Percentiles rank a stretch among this genome's conserved stretches.
Evolutionary conservation across 1,140 invertebrate species (phyloP).

Genomic region (Diabrotica virgifera): DNA sequence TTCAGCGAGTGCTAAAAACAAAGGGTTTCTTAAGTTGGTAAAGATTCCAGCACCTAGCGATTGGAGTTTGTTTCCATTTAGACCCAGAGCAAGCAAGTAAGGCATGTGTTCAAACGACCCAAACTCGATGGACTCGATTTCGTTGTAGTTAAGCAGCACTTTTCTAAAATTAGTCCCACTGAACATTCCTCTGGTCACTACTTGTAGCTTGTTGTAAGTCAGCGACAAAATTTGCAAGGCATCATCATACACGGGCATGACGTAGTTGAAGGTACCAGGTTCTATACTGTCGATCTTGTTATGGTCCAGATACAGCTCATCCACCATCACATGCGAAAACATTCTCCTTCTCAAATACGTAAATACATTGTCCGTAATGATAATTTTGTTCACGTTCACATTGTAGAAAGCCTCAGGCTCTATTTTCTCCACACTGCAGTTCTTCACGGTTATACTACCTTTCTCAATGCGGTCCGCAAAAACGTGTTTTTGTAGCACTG

Average conservation of each 20-base stretch:
- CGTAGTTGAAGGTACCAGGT: neutral
- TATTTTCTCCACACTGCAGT: neutral
- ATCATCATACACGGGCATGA: neutral
- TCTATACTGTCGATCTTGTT: neutral
- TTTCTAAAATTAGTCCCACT: neutral
- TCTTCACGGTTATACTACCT: neutral
- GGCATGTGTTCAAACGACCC: neutral
- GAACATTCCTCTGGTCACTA: neutral
- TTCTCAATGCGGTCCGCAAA: no score
- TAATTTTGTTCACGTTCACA: neutral
- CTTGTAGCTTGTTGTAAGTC: neutral
- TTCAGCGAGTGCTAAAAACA: neutral
- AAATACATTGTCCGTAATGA: neutral
- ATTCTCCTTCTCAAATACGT: neutral
- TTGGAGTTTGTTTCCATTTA: neutral
- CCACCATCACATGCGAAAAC: neutral
- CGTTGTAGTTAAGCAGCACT: neutral
- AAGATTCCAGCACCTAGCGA: neutral
- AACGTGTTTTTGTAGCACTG: no score
- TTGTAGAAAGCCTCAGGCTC: neutral
- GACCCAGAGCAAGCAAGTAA: neutral
- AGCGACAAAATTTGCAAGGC: neutral
- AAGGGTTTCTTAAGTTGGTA: neutral
- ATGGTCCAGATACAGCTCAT: neutral
- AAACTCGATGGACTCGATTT: neutral